Evolutionary conservation across 2,113 vertebrate genomes (phyloP).

Genomic region (Ptyas mucosa): DNA sequence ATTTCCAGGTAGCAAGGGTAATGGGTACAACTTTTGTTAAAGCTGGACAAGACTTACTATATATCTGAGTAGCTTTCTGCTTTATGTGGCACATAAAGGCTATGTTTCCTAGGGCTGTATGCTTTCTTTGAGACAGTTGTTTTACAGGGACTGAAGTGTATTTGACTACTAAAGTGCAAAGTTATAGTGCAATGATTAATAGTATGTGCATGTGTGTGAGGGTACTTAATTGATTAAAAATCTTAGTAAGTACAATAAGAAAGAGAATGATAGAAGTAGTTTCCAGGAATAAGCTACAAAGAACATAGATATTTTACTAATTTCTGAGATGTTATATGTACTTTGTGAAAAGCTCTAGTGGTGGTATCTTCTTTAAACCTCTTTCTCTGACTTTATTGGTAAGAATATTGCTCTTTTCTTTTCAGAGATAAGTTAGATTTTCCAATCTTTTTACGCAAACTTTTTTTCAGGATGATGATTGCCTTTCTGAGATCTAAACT

Average conservation of each 20-base stretch:
- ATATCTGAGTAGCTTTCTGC: not conserved
- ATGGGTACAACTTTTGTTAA: not conserved
- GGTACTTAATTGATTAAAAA: not conserved
- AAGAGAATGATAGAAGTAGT: not conserved
- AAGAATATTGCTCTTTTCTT: not conserved
- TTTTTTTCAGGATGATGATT: not conserved
- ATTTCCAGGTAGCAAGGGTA: not conserved
- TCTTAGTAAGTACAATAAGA: not conserved
- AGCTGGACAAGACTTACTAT: not conserved
- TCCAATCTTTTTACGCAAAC: not conserved
- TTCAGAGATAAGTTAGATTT: not conserved
- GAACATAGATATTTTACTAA: not conserved
- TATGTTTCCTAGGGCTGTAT: not conserved
- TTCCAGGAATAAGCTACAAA: not conserved
- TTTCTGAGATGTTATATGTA: not conserved
- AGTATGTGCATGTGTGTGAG: not conserved
- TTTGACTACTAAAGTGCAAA: not conserved
- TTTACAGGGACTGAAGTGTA: not conserved
- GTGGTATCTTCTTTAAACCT: too few species aligned
- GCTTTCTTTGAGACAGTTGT: not conserved
- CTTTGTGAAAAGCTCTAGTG: not conserved
- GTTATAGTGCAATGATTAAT: not conserved
- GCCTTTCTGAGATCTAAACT: not conserved
- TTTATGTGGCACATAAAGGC: not conserved
- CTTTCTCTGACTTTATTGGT: not conserved